Evolutionary conservation across 2,888 invertebrate species (phyloP).

Genomic region (Drosophila emarginata): DNA sequence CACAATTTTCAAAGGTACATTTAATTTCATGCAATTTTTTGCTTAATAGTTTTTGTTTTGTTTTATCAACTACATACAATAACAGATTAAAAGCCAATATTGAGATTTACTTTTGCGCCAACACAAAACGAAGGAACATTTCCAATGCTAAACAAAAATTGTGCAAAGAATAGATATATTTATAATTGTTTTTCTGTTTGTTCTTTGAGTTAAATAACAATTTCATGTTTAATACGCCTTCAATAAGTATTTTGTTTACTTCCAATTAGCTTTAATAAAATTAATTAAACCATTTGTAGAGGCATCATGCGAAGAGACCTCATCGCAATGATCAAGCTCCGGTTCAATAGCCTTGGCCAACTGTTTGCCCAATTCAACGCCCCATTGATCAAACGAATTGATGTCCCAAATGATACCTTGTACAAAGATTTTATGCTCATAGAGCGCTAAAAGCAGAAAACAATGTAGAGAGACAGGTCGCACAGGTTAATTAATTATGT

Average conservation of each 20-base stretch:
- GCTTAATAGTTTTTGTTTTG: slow-evolving; percentile 35
- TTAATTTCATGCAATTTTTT: slow-evolving; percentile 47
- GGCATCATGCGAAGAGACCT: slow-evolving; percentile 90
- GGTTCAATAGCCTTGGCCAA: slow-evolving; percentile 99
- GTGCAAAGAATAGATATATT: slow-evolving; percentile 27
- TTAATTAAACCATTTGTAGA: slow-evolving; percentile 99
- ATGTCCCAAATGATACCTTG: slow-evolving; percentile 99
- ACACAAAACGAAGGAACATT: slow-evolving; percentile 27
- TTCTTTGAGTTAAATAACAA: slow-evolving; percentile 10
- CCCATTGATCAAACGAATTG: slow-evolving; percentile 99
- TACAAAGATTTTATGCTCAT: slow-evolving; percentile 99
- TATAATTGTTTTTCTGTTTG: not conserved
- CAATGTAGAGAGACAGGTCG: not conserved
- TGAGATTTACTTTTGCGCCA: slow-evolving; percentile 46
- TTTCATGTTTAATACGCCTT: slow-evolving; percentile 32
- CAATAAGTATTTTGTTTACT: slow-evolving; percentile 41
- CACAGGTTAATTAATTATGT: slow-evolving; percentile 7
- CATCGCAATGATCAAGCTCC: slow-evolving; percentile 88
- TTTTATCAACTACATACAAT: slow-evolving; percentile 62
- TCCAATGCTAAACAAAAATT: slow-evolving; percentile 32
- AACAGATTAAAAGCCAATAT: slow-evolving; percentile 58
- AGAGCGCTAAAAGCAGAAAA: slow-evolving; percentile 87
- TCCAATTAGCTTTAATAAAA: slow-evolving; percentile 90
- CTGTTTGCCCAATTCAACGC: slow-evolving; percentile 99
- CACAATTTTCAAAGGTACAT: slow-evolving; percentile 49